Evolutionary conservation across 2,797 vertebrate genomes (phyloP), one percentile per base, ranked within the genome.

Genomic region (Coranthus polyacanthus): DNA sequence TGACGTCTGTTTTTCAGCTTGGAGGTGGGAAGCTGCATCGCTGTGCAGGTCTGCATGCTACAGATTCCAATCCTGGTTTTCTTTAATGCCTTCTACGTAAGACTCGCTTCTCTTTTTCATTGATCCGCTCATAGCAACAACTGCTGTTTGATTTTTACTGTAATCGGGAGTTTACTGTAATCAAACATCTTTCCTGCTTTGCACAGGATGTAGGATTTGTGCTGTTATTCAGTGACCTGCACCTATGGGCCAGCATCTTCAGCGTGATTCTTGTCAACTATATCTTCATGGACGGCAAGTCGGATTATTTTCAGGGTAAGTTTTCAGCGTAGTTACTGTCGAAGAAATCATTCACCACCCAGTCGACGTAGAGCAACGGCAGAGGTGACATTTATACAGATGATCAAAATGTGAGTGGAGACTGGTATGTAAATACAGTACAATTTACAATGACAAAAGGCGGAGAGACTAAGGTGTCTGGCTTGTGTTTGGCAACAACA

Each of bases 21-120:
- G 12, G 96, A 98, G 88, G 96, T 97, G 0, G 96, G 96, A 50
- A 95, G 94, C 76, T 96, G 95, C 78, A 95, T 97, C 0, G 96
- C 96, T 0, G 96, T 97, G 22, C 96, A 98, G 83, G 96, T 98
- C 64, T 98, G 96, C 93, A 97, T 97, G 96, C 84, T 97, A n/a
- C 96, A 98, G 91, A 97, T 98, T 61, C 96, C 96, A 32, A 85
- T 97, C 55, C 85, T 97, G 72, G 93, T 97, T 70, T 83, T 96
- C 55, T 97, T 97, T 84, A 95, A 96, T 24, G 84, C 93, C 43
- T 94, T 96, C 87, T 96, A 94, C 0, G 96, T 97, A 90, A 96
- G 96, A 93, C 51, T 6, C 50, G 41, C 38, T 43, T 15, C 22
- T 42, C 0, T 26, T 22, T 41, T 49, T 47, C 7, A 42, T 53